These are phyloP conservation scores for Andrena minutula DNA, from an alignment of 2,888 invertebrate genomes.

Conservation along the genomic window DNA sequence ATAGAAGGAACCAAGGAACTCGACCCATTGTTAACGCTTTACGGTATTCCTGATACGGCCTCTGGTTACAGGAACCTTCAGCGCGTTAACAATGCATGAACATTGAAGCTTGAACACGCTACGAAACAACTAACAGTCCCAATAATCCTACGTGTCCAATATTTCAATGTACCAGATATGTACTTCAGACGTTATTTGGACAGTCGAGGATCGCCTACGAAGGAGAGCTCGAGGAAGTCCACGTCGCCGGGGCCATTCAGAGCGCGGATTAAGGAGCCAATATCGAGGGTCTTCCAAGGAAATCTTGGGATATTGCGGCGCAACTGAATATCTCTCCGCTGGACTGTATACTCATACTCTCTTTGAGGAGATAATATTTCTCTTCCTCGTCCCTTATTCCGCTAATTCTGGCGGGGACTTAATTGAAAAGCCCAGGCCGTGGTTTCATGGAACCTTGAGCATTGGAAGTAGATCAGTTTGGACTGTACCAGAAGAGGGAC, in stretches of 20 bases:
- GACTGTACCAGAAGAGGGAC: not conserved
- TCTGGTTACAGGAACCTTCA: too few species aligned
- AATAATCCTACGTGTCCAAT: too few species aligned
- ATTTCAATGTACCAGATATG: too few species aligned
- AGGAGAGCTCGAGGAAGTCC: conserved; percentile 25
- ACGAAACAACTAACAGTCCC: too few species aligned
- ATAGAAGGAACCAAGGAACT: not conserved
- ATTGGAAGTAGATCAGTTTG: too few species aligned
- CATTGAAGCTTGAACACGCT: too few species aligned
- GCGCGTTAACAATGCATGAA: too few species aligned
- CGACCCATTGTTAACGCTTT: not conserved
- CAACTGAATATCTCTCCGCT: conserved; percentile 20
- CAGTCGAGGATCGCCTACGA: conserved; percentile 23
- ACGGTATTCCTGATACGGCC: too few species aligned
- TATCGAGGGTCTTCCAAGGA: conserved; percentile 71
- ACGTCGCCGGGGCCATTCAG: conserved; percentile 21
- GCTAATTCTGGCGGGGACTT: too few species aligned
- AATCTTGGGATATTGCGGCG: conserved; percentile 74
- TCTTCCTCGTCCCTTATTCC: too few species aligned
- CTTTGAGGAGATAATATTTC: not conserved
- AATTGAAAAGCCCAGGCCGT: too few species aligned
- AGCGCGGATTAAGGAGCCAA: conserved; percentile 75
- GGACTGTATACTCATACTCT: not conserved
- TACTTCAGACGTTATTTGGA: conserved; percentile 22
- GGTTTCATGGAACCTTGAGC: too few species aligned